These are phyloP conservation scores for Cryptocheilus praepositus DNA, from an alignment of 2,888 invertebrate species.

Conservation along the genomic window DNA sequence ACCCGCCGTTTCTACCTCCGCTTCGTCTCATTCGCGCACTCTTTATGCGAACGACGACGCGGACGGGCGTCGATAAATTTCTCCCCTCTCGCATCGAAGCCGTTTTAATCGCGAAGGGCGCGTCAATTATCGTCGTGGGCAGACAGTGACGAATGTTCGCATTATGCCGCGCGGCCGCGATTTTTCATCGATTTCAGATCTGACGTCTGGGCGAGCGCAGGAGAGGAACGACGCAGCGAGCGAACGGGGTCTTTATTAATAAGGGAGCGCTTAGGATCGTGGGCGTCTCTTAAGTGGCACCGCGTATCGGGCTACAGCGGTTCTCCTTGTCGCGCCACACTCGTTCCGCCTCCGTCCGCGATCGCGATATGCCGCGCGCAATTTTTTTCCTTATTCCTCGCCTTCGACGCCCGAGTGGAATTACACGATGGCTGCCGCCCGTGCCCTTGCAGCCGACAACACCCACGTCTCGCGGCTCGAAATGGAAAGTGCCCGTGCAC, in stretches of 20 bases:
- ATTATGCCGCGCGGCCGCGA: no score
- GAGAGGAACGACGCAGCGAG: not conserved
- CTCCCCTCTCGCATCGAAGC: no score
- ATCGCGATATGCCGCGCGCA: slow-evolving; percentile 36
- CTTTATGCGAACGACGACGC: no score
- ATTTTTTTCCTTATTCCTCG: slow-evolving; percentile 2
- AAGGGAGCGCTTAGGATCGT: slow-evolving; percentile 36
- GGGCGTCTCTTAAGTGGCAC: slow-evolving; percentile 44
- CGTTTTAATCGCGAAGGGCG: no score
- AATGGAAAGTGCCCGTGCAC: not conserved
- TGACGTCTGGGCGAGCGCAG: no score
- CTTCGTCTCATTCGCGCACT: no score
- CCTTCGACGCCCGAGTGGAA: slow-evolving; percentile 27
- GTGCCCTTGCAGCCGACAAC: slow-evolving; percentile 50
- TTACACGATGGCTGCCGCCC: slow-evolving; percentile 39
- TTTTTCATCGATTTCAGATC: no score
- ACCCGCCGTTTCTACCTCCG: no score
- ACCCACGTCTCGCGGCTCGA: slow-evolving; percentile 39
- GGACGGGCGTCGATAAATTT: no score
- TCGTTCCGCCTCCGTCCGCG: slow-evolving; percentile 39
- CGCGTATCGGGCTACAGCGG: slow-evolving; percentile 47
- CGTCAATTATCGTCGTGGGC: no score
- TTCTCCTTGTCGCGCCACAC: slow-evolving; percentile 26
- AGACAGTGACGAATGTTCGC: no score
- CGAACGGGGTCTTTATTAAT: slow-evolving; percentile 14